Base-by-base conservation (phyloP, 2,113 vertebrate genomes). In the Sciurus niger region DNA sequence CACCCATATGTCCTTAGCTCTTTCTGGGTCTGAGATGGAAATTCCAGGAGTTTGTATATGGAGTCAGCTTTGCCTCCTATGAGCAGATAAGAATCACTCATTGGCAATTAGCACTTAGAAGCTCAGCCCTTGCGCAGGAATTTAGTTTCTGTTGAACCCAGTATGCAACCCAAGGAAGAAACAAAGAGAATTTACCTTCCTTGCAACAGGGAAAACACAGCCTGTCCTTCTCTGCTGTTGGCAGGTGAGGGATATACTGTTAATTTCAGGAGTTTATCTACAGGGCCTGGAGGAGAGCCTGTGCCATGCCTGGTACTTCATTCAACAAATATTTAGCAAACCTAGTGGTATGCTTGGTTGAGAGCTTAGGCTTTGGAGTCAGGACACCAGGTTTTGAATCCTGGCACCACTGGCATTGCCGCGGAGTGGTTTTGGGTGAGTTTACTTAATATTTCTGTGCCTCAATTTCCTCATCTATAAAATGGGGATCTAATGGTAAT, bases 381-480 rank as follows among this genome's bases (percentile, higher is more conserved):
- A 43, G 70, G 10, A 95, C 48, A 55, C 60, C 18, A 63, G 80
- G 65, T 51, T 90, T 90, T 43, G 65, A 84, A 70, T 88, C 55
- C 46, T 84, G 79, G n/a, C 40, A 8, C 63, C 34, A 68, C 55
- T 18, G 17, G 43, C 55, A 77, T 16, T 60, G 53, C 77, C n/a
- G 51, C 2, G 84, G 40, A 77, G 48, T 65, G n/a, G 58, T 72
- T 40, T 58, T 60, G 25, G 46, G 22, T 55, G 34, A 91, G 43
- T 87, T 90, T 91, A 70, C 32, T 34, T 65, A 8, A 70, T 77
- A 24, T 84, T 78, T 88, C 51, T 63, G 11, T 88, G 73, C 43
- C 37, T 93, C 43, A 63, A 37, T 73, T 65, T 70, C 83, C 43
- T 95, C 79, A 68, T 70, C 51, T 84, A 68, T 70, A 84, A 87